Percentiles rank a stretch among this genome's conserved stretches.
phyloP scores from a whole-genome alignment of 2,113 vertebrate species.

The Malurus alboscapulatus region DNA sequence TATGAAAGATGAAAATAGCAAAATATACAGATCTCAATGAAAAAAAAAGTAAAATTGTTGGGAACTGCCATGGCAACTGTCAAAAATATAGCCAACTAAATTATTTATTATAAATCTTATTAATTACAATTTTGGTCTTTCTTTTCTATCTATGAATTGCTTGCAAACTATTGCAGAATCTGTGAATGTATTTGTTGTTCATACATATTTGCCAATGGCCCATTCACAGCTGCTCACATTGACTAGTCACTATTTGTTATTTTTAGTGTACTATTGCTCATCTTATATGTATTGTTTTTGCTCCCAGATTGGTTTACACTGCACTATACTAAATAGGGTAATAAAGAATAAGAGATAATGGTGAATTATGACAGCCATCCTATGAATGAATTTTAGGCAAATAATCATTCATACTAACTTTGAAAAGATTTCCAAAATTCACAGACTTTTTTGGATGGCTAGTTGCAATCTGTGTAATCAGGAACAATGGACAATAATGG shows the following conservation, averaged over 20 bases:
- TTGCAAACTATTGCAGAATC: slow-evolving; percentile 28
- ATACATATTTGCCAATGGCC: background rate
- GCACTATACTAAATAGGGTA: background rate
- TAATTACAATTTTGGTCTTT: slow-evolving; percentile 19
- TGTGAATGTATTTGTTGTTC: background rate
- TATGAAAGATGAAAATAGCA: background rate
- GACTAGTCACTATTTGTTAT: slow-evolving; percentile 44
- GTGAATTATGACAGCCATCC: background rate
- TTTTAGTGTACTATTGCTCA: slow-evolving; percentile 38
- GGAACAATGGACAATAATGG: slow-evolving; percentile 51
- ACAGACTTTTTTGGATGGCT: background rate
- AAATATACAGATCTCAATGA: background rate
- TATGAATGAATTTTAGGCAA: background rate
- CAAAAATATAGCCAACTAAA: background rate
- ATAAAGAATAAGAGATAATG: slow-evolving; percentile 35
- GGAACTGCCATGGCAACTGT: background rate
- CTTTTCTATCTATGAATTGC: slow-evolving; percentile 5
- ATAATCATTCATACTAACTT: background rate
- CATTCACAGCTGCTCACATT: slow-evolving; percentile 44
- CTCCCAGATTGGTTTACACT: background rate
- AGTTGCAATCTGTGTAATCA: slow-evolving; percentile 15
- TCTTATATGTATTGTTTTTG: slow-evolving; percentile 17
- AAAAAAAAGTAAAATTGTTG: background rate
- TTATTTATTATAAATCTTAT: slow-evolving; percentile 36
- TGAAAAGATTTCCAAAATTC: slow-evolving; percentile 13